These are phyloP conservation scores for Channallabes apus DNA, from an alignment of 2,797 vertebrate species.

Conservation along the genomic window DNA sequence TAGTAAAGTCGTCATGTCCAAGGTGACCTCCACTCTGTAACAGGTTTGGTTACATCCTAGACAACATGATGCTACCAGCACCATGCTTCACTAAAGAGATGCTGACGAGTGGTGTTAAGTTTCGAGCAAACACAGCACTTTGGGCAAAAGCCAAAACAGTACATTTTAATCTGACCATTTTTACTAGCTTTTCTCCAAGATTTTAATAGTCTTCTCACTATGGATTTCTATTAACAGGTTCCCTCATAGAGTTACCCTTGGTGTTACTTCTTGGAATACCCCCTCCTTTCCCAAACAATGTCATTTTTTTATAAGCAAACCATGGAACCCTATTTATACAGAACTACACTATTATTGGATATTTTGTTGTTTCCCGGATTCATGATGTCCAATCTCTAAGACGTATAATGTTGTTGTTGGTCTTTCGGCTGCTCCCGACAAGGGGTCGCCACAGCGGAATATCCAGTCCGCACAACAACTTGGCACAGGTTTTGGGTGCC, in stretches of 20 bases:
- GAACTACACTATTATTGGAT: background rate
- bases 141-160: background rate
- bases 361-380: background rate
- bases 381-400: background rate
- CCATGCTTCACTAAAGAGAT: background rate
- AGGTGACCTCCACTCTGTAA: background rate
- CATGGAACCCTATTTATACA: background rate
- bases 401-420: no score
- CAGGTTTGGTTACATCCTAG: background rate
- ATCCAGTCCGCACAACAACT: no score
- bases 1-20: background rate
- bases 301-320: background rate
- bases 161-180: background rate
- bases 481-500: no score
- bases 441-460: no score
- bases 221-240: no score
- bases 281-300: no score
- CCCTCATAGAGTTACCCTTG: no score
- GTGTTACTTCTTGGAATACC: no score
- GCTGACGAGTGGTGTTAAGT: background rate
- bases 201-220: no score
- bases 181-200: background rate
- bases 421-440: no score
- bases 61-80: background rate
- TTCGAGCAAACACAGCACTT: background rate